phyloP scores from a whole-genome alignment of 2,113 vertebrate genomes.

The Gambusia affinis region DNA sequence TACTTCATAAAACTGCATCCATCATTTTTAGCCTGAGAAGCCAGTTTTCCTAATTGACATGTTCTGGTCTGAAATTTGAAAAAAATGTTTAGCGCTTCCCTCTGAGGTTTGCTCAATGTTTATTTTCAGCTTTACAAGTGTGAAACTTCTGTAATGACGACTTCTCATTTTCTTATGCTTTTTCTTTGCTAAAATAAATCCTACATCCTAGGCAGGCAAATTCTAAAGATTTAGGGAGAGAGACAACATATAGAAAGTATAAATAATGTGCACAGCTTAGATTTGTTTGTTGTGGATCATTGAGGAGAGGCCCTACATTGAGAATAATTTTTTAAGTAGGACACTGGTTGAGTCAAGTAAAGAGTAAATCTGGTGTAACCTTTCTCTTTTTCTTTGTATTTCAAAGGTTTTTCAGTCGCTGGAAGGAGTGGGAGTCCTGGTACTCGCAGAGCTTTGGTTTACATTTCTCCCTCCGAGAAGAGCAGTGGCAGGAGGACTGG shows the following conservation, averaged over 20 bases:
- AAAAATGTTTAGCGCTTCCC: too few relatives aligned
- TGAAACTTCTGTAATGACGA: too few relatives aligned
- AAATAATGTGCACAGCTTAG: not conserved
- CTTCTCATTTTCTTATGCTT: too few relatives aligned
- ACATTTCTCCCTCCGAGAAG: constrained; percentile 95
- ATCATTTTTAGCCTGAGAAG: too few relatives aligned
- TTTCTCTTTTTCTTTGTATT: not conserved
- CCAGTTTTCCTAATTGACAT: too few relatives aligned
- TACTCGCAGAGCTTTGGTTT: constrained; percentile 98
- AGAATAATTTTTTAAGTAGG: not conserved
- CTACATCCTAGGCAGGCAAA: not conserved
- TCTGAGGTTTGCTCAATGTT: too few relatives aligned
- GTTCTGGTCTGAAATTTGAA: too few relatives aligned
- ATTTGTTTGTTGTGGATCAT: not conserved
- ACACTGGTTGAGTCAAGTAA: not conserved
- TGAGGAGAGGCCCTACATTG: too few relatives aligned
- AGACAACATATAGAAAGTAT: not conserved
- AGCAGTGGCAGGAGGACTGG: constrained; percentile 99
- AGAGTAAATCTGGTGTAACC: not conserved
- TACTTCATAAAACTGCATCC: too few relatives aligned
- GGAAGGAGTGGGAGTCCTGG: constrained; percentile 99
- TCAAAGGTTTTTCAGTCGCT: constrained; percentile 94
- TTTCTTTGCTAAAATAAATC: too few relatives aligned
- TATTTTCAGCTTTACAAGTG: too few relatives aligned
- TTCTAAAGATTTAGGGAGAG: not conserved